Conservation (phyloP, 2,113 vertebrate genomes). For the Ptyas mucosa region DNA sequence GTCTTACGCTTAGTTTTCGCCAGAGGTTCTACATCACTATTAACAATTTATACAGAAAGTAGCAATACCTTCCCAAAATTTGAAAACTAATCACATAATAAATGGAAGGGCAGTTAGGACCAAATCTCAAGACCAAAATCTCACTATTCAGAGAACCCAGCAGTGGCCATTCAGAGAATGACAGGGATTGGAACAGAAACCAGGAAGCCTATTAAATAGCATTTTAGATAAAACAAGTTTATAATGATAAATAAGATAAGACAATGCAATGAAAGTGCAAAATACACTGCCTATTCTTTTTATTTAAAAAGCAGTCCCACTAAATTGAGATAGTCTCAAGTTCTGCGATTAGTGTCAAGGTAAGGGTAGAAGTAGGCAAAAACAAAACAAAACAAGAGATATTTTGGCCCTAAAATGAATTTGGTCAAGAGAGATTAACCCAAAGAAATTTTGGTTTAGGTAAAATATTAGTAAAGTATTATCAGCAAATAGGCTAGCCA, state of each 20-base stretch:
- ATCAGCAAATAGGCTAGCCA: slow-evolving; percentile 34
- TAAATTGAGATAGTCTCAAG: not conserved
- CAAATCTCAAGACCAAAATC: not conserved
- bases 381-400: not conserved
- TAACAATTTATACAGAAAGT: not conserved
- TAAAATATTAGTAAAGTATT: slow-evolving; percentile 30
- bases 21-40: not conserved
- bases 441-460: slow-evolving; percentile 17
- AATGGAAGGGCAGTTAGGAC: not conserved
- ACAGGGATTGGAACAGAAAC: not conserved
- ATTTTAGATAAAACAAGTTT: not conserved
- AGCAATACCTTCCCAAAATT: not conserved
- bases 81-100: not conserved
- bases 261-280: not conserved
- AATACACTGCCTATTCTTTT: not conserved
- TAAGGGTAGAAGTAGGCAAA: not conserved
- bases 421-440: not conserved
- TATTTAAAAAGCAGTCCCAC: not conserved
- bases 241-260: not conserved
- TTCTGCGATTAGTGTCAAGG: not conserved
- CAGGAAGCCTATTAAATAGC: not conserved
- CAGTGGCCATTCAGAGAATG: not conserved
- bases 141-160: not conserved
- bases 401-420: not conserved
- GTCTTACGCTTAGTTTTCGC: not conserved